Evolutionary conservation across 2,113 vertebrate genomes (phyloP), one percentile per base, ranked within the genome.

Genomic region (Lepisosteus osseus): DNA sequence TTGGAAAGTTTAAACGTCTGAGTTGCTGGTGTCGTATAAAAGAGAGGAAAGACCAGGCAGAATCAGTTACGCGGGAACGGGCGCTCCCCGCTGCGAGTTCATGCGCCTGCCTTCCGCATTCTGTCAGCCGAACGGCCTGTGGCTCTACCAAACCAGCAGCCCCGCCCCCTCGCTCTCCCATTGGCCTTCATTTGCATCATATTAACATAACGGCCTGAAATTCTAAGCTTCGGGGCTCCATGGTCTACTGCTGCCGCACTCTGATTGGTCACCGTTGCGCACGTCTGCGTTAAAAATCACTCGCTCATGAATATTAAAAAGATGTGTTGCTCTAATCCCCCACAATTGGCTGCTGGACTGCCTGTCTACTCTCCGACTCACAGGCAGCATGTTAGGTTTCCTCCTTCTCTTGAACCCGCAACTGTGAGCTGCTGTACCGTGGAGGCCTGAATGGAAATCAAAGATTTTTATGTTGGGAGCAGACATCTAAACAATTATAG

Each of bases 381-480:
- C 41, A 76, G 54, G 66, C 63, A 76, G 72, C 78, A 78, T 0
- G 82, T 73, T 82, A 12, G 80, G 67, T 29, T 68, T 5, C 11
- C 61, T 63, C 69, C 64, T 15, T 69, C 74, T 62, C 70, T 77
- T 76, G 56, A 81, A 75, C 72, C 79, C 77, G 79, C 74, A 79
- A 76, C 74, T 76, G 47, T 61, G 68, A 74, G 73, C 67, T 12
- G 69, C 43, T 74, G 65, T 65, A 67, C 67, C 13, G 65, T 80
- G 75, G 70, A 71, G 74, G 72, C 68, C 86, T 89, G 76, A 85
- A 86, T 88, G 85, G 86, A 87, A 82, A 82, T 88, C 69, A 74
- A 70, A 44, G 54, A 54, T 80, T 67, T 76, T 76, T 62, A 70
- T 69, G 64, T 51, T 55, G 9, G 47, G 47, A 51, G 47, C 5